phyloP scores from a whole-genome alignment of 2,888 invertebrate species.

The Harmothoe impar region DNA sequence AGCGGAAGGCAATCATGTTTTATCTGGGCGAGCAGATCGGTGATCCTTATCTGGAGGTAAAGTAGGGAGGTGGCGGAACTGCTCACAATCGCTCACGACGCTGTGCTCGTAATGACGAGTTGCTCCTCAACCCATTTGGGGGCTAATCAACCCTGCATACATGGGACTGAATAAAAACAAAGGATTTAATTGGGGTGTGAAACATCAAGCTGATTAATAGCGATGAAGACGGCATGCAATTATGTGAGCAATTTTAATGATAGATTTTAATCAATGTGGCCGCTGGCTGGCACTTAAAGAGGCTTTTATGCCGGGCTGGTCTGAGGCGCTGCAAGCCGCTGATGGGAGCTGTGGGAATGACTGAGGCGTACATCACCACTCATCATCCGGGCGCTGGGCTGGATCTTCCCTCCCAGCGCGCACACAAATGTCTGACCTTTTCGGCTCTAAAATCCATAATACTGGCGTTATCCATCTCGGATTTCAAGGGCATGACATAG shows the following conservation, averaged over 20 bases:
- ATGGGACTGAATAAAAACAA: conserved; percentile 61
- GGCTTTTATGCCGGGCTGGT: conserved; percentile 44
- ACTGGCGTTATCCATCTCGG: neutral
- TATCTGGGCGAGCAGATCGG: conserved; percentile 52
- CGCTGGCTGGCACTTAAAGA: conserved; percentile 50
- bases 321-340: conserved; percentile 51
- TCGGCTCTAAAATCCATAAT: neutral
- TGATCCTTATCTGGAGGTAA: conserved; percentile 56
- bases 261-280: conserved; percentile 62
- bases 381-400: conserved; percentile 1
- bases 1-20: conserved; percentile 63
- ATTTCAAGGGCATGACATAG: neutral
- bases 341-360: conserved; percentile 52
- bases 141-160: conserved; percentile 62
- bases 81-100: conserved; percentile 51
- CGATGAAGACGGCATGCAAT: conserved; percentile 60
- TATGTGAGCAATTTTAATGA: conserved; percentile 63
- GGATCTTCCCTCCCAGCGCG: neutral
- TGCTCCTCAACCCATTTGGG: conserved; percentile 57
- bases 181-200: conserved; percentile 62
- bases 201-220: conserved; percentile 63
- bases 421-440: neutral
- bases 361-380: conserved; percentile 50
- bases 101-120: conserved; percentile 41
- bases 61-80: conserved; percentile 47